These are phyloP conservation scores for Listronotus oregonensis DNA, from an alignment of 1,140 invertebrate species.

Conservation along the genomic window DNA sequence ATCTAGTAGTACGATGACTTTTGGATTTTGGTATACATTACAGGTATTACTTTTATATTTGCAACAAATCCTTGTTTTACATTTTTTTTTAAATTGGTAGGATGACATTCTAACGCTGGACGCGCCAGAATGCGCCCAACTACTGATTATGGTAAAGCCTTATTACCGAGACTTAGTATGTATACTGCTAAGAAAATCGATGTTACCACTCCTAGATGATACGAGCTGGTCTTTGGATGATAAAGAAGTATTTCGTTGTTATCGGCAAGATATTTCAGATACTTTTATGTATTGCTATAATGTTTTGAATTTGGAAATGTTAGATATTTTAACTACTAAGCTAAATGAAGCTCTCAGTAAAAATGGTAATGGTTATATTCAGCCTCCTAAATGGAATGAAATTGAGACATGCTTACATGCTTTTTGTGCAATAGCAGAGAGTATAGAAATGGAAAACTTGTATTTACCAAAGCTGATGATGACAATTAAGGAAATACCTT, in stretches of 20 bases:
- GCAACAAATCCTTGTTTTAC: slow-evolving; percentile 21
- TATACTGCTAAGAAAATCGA: slow-evolving; percentile 66
- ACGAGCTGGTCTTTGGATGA: slow-evolving; percentile 71
- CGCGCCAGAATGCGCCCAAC: slow-evolving; percentile 57
- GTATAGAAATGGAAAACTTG: slow-evolving; percentile 67
- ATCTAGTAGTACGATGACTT: slow-evolving; percentile 78
- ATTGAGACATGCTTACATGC: slow-evolving; percentile 83
- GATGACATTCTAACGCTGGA: slow-evolving; percentile 67
- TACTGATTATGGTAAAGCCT: slow-evolving; percentile 63
- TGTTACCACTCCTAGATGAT: slow-evolving; percentile 61
- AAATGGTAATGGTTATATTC: slow-evolving; percentile 36
- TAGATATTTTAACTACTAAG: slow-evolving; percentile 67
- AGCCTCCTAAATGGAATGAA: slow-evolving; percentile 62
- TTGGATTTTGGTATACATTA: slow-evolving; percentile 90
- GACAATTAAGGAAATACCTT: slow-evolving; percentile 70
- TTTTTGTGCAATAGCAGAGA: slow-evolving; percentile 80
- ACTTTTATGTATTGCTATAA: slow-evolving; percentile 86
- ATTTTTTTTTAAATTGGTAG: slow-evolving; percentile 52
- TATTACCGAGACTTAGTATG: slow-evolving; percentile 70
- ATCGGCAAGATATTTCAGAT: slow-evolving; percentile 89
- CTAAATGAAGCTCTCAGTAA: slow-evolving; percentile 60
- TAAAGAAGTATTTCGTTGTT: slow-evolving; percentile 81
- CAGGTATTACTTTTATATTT: slow-evolving; percentile 63
- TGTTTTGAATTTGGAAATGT: slow-evolving; percentile 71
- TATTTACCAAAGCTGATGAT: slow-evolving; percentile 70